phyloP scores from a whole-genome alignment of 1,140 invertebrate species.

The Vollenhovia emeryi region DNA sequence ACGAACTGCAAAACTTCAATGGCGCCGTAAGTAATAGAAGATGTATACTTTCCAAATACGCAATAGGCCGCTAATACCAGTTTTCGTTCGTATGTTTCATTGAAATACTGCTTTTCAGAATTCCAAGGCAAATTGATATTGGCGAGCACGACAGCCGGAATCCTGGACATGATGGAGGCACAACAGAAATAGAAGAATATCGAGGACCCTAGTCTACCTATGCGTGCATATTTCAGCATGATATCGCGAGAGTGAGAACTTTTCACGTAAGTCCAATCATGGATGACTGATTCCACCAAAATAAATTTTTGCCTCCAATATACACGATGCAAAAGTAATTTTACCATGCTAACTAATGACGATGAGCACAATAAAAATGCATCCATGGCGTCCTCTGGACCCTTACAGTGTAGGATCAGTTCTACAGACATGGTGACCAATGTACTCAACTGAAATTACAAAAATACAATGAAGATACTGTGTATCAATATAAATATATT shows the following conservation, averaged over 20 bases:
- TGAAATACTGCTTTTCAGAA: neutral
- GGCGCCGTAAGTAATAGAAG: neutral
- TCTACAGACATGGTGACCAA: constrained; percentile 47
- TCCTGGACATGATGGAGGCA: neutral
- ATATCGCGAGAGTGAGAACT: neutral
- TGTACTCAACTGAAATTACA: constrained; percentile 41
- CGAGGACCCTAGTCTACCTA: neutral
- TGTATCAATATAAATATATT: neutral
- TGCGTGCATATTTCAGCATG: constrained; percentile 25
- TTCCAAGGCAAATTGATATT: neutral
- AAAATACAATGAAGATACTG: neutral
- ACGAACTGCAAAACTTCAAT: constrained; percentile 2
- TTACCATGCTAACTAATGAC: constrained; percentile 39
- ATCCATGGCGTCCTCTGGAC: constrained; percentile 41
- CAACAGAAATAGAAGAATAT: constrained; percentile 21
- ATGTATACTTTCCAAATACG: constrained; percentile 17
- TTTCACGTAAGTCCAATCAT: constrained; percentile 15
- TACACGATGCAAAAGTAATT: constrained; percentile 31
- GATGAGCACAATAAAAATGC: constrained; percentile 51
- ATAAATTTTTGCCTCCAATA: constrained; percentile 21
- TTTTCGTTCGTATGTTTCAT: neutral
- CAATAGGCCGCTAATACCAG: constrained; percentile 33
- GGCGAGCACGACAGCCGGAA: neutral
- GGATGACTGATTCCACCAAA: constrained; percentile 3
- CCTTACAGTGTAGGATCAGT: constrained; percentile 52